Evolutionary conservation across 2,113 vertebrate species (phyloP), one percentile per base, ranked within the genome.

Genomic region (Pterocles gutturalis): DNA sequence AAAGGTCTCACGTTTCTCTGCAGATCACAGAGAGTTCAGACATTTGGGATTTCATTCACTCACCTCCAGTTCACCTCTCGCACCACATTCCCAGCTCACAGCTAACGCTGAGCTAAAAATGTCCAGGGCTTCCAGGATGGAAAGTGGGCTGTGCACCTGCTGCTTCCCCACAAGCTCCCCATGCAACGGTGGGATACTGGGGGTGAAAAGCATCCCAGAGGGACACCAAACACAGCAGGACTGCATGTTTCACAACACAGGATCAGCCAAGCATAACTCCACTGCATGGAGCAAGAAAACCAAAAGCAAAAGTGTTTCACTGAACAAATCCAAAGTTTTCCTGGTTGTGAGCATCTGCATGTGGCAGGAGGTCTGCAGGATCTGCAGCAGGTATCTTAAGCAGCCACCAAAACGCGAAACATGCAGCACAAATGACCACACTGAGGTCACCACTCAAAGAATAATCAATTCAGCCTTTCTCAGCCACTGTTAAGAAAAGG

Each of bases 141-240:
- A 38, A 79, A 49, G 33, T 13, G 41, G 45, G 17, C 7, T 61
- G 29, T 64, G 71, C n/a, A 38, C 33, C 58, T 78, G 17, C 73
- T 69, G 22, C 41, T 33, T 31, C 60, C 36, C 76, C 53, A n/a
- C 36, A 20, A 36, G 9, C 28, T 72, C 46, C 46, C 45, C 2
- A 0, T 60, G 45, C 31, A 75, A 4, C 0, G 0, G 0, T 18
- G 57, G 58, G 49, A 29, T 69, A 25, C 46, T 36, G 54, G 25
- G 54, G 18, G 7, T 0, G 0, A 86, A 73, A 38, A 72, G 21
- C 65, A 75, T 17, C 76, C 5, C 26, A 19, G n/a, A 57, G 36
- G 43, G 24, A 82, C 90, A 62, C 11, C 38, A 86, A 85, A 41
- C 38, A 29, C 25, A 72, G 38, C 79, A 67, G 53, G 31, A 36